These are phyloP conservation scores for Protonemura montana DNA, from an alignment of 2,888 invertebrate species.

Conservation along the genomic window DNA sequence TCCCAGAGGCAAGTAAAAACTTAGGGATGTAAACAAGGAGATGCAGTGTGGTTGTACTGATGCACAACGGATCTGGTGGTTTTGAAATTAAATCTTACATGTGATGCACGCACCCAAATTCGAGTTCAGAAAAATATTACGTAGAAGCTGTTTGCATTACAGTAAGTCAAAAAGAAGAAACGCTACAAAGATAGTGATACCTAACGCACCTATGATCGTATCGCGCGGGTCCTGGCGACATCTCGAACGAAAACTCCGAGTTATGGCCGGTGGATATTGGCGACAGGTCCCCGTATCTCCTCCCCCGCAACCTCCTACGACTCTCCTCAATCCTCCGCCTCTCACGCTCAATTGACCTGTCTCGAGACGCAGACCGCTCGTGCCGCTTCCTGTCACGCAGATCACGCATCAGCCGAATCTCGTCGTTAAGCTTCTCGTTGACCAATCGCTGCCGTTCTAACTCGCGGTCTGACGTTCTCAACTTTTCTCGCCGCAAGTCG, in stretches of 20 bases:
- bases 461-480: not conserved
- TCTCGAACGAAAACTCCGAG: not conserved
- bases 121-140: no score
- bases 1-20: no score
- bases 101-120: no score
- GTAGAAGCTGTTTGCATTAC: no score
- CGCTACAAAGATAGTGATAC: no score
- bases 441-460: not conserved
- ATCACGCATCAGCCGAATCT: not conserved
- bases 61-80: no score
- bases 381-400: not conserved
- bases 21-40: no score
- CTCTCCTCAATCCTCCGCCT: not conserved
- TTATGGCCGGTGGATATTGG: conserved; percentile 3
- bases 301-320: not conserved
- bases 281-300: not conserved
- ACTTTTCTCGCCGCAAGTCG: not conserved
- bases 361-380: not conserved
- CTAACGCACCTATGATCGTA: not conserved
- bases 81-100: no score
- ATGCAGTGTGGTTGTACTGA: no score
- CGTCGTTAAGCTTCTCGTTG: conserved; percentile 7
- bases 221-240: not conserved
- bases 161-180: no score
- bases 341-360: not conserved